Conservation (phyloP, 2,888 invertebrate species). For the Pyrrhopygopsis socrates region DNA sequence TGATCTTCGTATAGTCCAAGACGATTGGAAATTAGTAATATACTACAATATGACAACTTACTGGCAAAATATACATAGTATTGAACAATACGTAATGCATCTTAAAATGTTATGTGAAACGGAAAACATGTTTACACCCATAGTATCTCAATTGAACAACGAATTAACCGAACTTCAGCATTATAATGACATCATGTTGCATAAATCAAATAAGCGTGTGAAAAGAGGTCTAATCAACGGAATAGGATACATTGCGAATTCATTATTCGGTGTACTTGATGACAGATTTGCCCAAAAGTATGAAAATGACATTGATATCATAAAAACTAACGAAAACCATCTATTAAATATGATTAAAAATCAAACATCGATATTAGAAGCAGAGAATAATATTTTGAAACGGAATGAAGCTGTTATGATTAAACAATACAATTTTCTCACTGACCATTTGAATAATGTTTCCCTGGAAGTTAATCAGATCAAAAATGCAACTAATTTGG, state of each 20-base stretch:
- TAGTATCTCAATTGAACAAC: neutral
- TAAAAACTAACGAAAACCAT: neutral
- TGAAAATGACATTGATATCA: neutral
- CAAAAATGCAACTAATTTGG: neutral
- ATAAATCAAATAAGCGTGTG: neutral
- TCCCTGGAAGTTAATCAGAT: neutral
- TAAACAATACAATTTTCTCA: neutral
- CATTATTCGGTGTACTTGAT: neutral
- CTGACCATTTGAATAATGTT: neutral
- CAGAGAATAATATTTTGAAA: neutral
- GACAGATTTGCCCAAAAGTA: neutral
- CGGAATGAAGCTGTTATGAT: neutral
- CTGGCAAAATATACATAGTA: slow-evolving; percentile 55
- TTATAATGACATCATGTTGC: neutral
- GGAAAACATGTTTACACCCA: neutral
- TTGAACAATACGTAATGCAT: neutral
- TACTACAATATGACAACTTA: slow-evolving; percentile 64
- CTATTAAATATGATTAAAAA: neutral
- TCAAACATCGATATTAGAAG: neutral
- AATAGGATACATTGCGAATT: neutral
- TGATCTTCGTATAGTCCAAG: neutral
- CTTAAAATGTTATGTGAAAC: neutral
- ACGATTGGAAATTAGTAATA: slow-evolving; percentile 7
- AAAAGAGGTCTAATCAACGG: neutral
- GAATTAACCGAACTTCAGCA: neutral